These are phyloP conservation scores for Gyps fulvus DNA, from an alignment of 2,113 vertebrate species.

Conservation along the genomic window DNA sequence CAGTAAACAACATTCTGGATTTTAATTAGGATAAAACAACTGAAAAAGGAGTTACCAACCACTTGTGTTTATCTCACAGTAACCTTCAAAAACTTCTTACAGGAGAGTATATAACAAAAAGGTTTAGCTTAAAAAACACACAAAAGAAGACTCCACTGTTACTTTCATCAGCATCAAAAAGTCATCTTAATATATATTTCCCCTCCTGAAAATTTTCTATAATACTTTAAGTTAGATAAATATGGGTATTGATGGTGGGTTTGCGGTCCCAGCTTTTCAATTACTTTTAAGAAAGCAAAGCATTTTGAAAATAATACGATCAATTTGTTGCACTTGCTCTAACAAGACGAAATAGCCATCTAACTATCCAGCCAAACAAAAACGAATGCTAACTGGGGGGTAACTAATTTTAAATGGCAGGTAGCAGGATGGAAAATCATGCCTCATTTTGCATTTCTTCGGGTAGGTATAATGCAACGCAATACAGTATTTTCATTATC, in stretches of 20 bases:
- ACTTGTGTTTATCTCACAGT: background rate
- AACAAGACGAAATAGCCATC: background rate
- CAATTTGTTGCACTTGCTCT: conserved; percentile 34
- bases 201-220: background rate
- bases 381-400: background rate
- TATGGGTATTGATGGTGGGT: background rate
- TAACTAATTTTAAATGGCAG: conserved; percentile 33
- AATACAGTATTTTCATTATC: background rate
- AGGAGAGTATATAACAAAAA: background rate
- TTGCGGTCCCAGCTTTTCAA: conserved; percentile 19
- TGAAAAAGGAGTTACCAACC: background rate
- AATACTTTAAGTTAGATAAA: conserved; percentile 35
- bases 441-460: background rate
- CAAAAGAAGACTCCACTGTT: background rate
- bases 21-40: conserved; percentile 60
- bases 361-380: conserved; percentile 36
- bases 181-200: background rate
- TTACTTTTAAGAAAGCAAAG: conserved; percentile 42
- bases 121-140: background rate
- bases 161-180: background rate
- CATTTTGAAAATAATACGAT: conserved; percentile 46
- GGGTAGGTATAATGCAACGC: background rate
- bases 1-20: conserved; percentile 47
- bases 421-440: background rate
- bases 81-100: background rate